Evolutionary conservation across 2,113 vertebrate genomes (phyloP), one percentile per base, ranked within the genome.

Genomic region (Cyanoderma ruficeps): DNA sequence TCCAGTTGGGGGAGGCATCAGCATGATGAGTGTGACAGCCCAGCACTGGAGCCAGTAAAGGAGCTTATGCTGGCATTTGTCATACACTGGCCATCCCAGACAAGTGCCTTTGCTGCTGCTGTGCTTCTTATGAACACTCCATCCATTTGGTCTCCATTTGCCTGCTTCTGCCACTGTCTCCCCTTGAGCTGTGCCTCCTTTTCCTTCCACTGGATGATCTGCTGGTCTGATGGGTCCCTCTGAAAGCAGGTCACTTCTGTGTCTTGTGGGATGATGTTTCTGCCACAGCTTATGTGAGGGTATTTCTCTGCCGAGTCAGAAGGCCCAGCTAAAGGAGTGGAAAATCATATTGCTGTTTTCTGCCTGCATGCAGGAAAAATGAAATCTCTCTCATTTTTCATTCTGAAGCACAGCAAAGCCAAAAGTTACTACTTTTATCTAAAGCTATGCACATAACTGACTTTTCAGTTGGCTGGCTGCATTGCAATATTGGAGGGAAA

Each of bases 361-460:
- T 89, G 83, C 69, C 69, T 92, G 76, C 52, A 68, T 5, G n/a
- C n/a, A 76, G 81, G 37, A 74, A 91, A 92, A 87, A 78, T 41
- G 52, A 83, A 89, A 53, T 83, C 56, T 93, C 37, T 84, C 59
- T 64, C 50, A 39, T 76, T 93, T 95, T 94, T 95, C 7, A 24
- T 89, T 89, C 87, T 50, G 50, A 46, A 82, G 69, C 56, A 84
- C 13, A 79, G 53, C 64, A 87, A 79, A 94, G 69, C 77, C 89
- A 91, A 52, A 92, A 87, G 56, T 93, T 94, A 53, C 77, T 94
- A 84, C 91, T 96, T 97, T 90, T 93, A 88, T 89, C 93, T 81
- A 94, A 89, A 95, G 77, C 83, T 94, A 70, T 41, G 68, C 4
- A 15, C 69, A 81, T 64, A 89, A 78, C 64, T 92, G 80, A 91